Base-by-base conservation (phyloP, 2,888 invertebrate species). In the Eupithecia pulchellata region DNA sequence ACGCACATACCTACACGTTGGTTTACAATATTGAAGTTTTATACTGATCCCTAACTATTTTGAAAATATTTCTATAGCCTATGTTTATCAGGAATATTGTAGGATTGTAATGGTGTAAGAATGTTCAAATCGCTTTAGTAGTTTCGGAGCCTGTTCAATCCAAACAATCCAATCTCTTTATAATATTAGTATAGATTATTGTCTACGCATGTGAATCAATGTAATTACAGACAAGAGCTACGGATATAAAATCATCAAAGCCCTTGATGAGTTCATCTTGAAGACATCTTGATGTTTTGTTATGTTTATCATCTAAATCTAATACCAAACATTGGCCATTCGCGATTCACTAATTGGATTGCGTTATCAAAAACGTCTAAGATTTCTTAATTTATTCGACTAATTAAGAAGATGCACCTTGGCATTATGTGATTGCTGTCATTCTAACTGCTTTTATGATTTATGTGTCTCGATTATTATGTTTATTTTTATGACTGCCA, bases 351-450 rank as follows among this genome's bases (percentile, higher is more conserved):
- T 72, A 70, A 70, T 70, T 75, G 68, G 57, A 57, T 27, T 29
- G 6, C 17, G n/a, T 73, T 73, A 67, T 64, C 29, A 68, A 73
- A 75, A 57, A 57, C 27, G 52, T 60, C 68, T n/a, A 64, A 66
- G 65, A 71, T 70, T 73, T 74, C 69, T 68, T 64, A 71, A 64
- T 57, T 61, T 64, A 68, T 66, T 65, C 29, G 55, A 60, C 57
- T 29, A 63, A 67, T 66, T 34, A 68, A 36, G 52, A 55, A 65
- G 39, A 62, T 62, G 52, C 39, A 55, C 55, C 29, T 39, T 55
- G 68, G 13, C 52, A 25, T n/a, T 65, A 52, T 64, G 52, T 61
- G 61, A 68, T 68, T 29, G 8, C 0, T 29, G 29, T 57, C 17
- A 55, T 39, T 30, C 17, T 39, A 39, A 60, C 65, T 29, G 62